Evolutionary conservation across 1,140 invertebrate species (phyloP).

Genomic region (Muscidifurax raptorellus): DNA sequence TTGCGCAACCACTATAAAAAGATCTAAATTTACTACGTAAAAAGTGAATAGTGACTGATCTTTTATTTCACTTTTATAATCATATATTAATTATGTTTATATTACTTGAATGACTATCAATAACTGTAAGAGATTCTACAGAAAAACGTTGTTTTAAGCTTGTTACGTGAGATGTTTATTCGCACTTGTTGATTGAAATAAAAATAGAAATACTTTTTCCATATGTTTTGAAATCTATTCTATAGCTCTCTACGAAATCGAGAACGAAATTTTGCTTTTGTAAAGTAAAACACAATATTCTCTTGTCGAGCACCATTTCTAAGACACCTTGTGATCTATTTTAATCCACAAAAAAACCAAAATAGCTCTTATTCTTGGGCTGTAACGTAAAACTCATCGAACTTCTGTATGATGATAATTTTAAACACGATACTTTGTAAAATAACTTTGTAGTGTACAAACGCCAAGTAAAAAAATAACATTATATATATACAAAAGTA

Average conservation of each 20-base stretch:
- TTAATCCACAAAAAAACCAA: constrained; percentile 26
- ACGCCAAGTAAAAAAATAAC: constrained; percentile 34
- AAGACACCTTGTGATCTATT: constrained; percentile 31
- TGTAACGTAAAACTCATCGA: constrained; percentile 35
- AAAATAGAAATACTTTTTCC: constrained; percentile 12
- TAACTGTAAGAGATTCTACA: background rate
- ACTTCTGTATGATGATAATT: constrained; percentile 45
- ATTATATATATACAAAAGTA: constrained; percentile 26
- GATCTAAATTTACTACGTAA: background rate
- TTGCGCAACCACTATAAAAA: background rate
- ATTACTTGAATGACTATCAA: constrained; percentile 16
- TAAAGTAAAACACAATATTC: constrained; percentile 29
- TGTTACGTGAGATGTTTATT: constrained; percentile 17
- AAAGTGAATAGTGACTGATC: constrained; percentile 12
- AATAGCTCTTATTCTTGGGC: constrained; percentile 15
- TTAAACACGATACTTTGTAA: constrained; percentile 43
- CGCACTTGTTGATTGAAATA: constrained; percentile 11
- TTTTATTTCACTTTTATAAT: constrained; percentile 3
- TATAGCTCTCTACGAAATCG: constrained; percentile 34
- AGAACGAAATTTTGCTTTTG: constrained; percentile 8
- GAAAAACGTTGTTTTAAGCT: constrained; percentile 12
- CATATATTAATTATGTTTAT: constrained; percentile 19
- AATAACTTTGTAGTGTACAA: constrained; percentile 47
- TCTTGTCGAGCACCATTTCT: constrained; percentile 23
- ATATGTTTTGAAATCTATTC: constrained; percentile 17